Conservation (phyloP, 2,113 vertebrate species). For the Sylvia atricapilla region DNA sequence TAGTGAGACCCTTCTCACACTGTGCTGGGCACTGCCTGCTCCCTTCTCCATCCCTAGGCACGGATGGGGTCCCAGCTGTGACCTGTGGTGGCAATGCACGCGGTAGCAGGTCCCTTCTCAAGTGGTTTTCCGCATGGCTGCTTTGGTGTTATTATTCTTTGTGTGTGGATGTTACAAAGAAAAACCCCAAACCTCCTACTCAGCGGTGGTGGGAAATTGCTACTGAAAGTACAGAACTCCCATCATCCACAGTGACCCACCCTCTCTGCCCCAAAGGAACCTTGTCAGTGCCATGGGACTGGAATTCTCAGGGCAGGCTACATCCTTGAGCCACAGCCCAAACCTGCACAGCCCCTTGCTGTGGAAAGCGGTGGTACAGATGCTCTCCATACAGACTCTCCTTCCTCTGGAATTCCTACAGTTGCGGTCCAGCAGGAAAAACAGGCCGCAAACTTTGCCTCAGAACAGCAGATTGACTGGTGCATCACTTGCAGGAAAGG, state of each 20-base stretch:
- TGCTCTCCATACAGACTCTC: background rate
- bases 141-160: background rate
- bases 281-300: fast-evolving
- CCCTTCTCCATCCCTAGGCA: background rate
- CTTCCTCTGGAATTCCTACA: background rate
- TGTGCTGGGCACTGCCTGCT: background rate
- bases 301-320: background rate
- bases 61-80: background rate
- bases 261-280: fast-evolving
- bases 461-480: background rate
- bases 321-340: background rate
- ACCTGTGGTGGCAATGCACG: fast-evolving
- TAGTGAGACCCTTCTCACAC: background rate
- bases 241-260: background rate
- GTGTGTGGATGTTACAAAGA: background rate
- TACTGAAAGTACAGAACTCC: background rate
- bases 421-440: background rate
- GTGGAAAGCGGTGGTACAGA: background rate
- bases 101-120: background rate
- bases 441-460: background rate
- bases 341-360: background rate
- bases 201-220: background rate
- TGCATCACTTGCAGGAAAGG: background rate
- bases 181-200: background rate
- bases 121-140: background rate